A percentile compares a stretch with the other conserved stretches of the same genome.
Conservation (phyloP, 2,113 vertebrate species). For the Psephotus haematonotus region DNA sequence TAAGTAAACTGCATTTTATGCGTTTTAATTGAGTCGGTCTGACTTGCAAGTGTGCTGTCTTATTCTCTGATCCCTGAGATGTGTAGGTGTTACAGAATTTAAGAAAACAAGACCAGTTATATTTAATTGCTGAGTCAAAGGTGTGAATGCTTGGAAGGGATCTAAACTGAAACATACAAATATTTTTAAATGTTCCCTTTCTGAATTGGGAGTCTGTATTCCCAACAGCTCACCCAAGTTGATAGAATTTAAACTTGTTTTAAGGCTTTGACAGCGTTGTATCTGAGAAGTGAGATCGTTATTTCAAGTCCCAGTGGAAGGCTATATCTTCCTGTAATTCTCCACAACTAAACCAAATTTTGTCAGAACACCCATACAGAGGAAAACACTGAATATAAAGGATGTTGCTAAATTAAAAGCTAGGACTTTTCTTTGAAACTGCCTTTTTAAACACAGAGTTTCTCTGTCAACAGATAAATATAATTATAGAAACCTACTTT, state of each 20-base stretch:
- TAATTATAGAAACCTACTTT: background rate
- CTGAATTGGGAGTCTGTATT: background rate
- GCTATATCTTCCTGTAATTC: background rate
- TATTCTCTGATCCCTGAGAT: background rate
- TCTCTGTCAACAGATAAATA: background rate
- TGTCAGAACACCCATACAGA: background rate
- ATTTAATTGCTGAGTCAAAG: background rate
- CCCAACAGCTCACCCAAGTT: background rate
- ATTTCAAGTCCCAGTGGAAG: background rate
- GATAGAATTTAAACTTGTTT: background rate
- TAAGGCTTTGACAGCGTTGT: background rate
- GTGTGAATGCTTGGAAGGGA: background rate
- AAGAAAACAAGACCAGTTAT: background rate
- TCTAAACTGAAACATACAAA: background rate
- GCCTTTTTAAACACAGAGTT: background rate
- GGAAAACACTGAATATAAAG: background rate
- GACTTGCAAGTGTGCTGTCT: background rate
- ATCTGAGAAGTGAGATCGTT: background rate
- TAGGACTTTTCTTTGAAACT: background rate
- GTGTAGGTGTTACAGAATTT: background rate
- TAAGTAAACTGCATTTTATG: background rate
- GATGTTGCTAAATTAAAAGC: background rate
- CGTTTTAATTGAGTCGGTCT: background rate
- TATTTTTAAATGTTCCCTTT: background rate
- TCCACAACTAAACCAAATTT: background rate